Evolutionary conservation across 2,113 vertebrate species (phyloP).

Genomic region (Lutjanus erythropterus): DNA sequence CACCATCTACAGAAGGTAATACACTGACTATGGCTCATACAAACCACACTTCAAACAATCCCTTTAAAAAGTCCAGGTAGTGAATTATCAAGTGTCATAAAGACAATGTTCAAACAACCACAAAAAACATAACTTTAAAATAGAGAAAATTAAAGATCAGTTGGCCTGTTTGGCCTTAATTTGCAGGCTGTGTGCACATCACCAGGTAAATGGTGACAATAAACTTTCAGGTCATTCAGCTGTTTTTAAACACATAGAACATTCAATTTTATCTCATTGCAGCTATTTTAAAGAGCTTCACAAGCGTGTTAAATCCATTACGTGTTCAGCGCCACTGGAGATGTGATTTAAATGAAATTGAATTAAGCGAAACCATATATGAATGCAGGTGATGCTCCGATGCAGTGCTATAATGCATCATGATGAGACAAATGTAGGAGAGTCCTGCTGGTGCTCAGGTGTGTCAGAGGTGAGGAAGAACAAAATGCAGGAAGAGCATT

Average conservation of each 20-base stretch:
- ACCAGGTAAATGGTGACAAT: conserved; percentile 1
- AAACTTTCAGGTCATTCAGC: conserved; percentile 7
- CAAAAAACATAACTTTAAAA: conserved; percentile 4
- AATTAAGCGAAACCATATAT: conserved; percentile 24
- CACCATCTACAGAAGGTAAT: too few species aligned
- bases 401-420: not conserved
- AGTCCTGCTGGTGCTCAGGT: not conserved
- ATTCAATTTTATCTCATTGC: conserved; percentile 1
- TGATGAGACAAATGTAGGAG: conserved; percentile 1
- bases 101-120: not conserved
- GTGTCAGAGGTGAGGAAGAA: not conserved
- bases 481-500: not conserved
- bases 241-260: conserved; percentile 9
- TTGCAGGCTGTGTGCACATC: not conserved
- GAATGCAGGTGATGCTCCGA: not conserved
- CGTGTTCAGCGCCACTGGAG: not conserved
- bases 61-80: too few species aligned
- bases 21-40: too few species aligned
- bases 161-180: not conserved
- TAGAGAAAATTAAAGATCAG: not conserved
- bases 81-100: not conserved
- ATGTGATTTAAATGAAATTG: conserved; percentile 14
- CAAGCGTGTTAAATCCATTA: conserved; percentile 20
- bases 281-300: not conserved
- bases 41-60: too few species aligned